Evolutionary conservation across 2,888 invertebrate genomes (phyloP), one percentile per base, ranked within the genome.

Genomic region (Seira musarum): DNA sequence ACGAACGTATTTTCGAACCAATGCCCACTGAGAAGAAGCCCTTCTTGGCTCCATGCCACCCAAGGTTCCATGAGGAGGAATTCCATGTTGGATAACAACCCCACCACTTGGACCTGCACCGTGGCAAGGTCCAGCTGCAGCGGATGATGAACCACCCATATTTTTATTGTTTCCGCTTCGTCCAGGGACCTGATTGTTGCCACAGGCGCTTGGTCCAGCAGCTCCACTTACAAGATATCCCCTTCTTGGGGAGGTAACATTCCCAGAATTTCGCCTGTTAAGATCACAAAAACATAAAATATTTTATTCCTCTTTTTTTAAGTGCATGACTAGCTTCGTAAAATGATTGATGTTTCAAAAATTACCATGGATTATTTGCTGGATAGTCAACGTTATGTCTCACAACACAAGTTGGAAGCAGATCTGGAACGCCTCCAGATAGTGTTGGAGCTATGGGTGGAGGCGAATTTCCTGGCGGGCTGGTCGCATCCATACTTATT

Each of bases 401-500:
- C 15, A 85, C 82, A 17, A 86, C 85, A 69, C 85, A 86, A 5
- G 86, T 81, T 0, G 86, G 85, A 10, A 85, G 81, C 2, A 86
- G 83, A 53, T 85, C 85, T 15, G 85, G 85, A 73, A 85, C 82
- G 30, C 85, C 86, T 22, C 85, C 86, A 17, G 85, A 81, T 49
- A 85, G 64, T 2, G 85, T 83, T 35, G 85, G 83, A 17, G 86
- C 84, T n/a, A 84, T 83, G n/a, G n/a, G n/a, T 24, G 85, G 84
- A 53, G 85, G 83, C 15, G 84, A 84, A 69, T 81, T 82, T 66
- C 85, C 85, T n/a, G 82, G 82, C 21, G 85, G 85, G 79, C 85
- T 86, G 2, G 82, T 83, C 15, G 85, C 84, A 40, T 83, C 85
- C 61, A 84, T 64, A n/a, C 85, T 85, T 25, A 84, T 83, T 60